Evolutionary conservation across 2,888 invertebrate species (phyloP), one percentile per base, ranked within the genome.

Genomic region (Diabrotica balteata): DNA sequence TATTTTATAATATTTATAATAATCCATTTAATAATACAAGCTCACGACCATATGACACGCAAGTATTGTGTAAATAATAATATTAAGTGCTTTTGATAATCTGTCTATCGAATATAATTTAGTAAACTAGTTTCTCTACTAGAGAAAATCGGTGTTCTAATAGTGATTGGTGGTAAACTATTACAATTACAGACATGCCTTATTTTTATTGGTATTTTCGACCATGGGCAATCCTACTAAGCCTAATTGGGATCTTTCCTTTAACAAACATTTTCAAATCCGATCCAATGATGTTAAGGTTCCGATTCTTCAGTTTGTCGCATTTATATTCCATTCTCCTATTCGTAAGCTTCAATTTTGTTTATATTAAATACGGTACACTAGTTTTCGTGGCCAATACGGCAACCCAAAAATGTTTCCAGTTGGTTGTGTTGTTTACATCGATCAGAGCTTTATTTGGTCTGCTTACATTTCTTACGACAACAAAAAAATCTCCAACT

Each of bases 131-230:
- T 32, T 32, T 32, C 32, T 32, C 32, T 32, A 32, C 4, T 32
- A 32, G 32, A 17, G 17, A 17, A 17, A 1, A 17, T 32, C 32
- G 32, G 32, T 32, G 5, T 17, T 17, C 4, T 4, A 32, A 32
- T 1, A 2, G 32, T 32, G 32, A 32, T 5, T 32, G 32, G 32
- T 32, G 32, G 32, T 32, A 32, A 32, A 32, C 1, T 32, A 32
- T 32, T 32, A n/a, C n/a, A n/a, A n/a, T n/a, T n/a, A n/a, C 7
- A 22, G 45, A 10, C 7, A 59, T 59, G 59, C 42, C 47, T 8
- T 42, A 32, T 50, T 59, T 59, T 49, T 59, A 59, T n/a, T 11
- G 47, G 32, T 59, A 59, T 42, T 49, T 59, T 42, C 22, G 59
- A 42, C 59, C 59, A 4, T 59, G 59, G 59, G 9, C 42, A 11